A percentile compares a stretch with the other conserved stretches of the same genome.
Conservation (phyloP, 2,797 vertebrate genomes). For the Monodelphis domestica region DNA sequence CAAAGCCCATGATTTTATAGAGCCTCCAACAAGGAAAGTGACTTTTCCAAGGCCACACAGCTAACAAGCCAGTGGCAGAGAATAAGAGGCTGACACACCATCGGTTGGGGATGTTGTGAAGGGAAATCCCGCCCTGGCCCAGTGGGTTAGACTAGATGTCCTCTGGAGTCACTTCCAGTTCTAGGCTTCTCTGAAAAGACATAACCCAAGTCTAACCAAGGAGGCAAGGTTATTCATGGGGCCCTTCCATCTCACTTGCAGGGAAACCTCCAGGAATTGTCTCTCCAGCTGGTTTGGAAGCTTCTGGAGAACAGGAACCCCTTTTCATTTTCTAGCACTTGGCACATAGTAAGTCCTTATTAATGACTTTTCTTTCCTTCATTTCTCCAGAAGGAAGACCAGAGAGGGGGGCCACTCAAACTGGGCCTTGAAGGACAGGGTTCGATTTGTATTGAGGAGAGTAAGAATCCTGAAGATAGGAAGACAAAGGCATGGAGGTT, state of each 20-base stretch:
- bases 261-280: background rate
- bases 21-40: background rate
- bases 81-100: background rate
- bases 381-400: background rate
- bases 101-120: background rate
- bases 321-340: slow-evolving; percentile 19
- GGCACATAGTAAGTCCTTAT: slow-evolving; percentile 27
- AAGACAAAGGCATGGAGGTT: background rate
- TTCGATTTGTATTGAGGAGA: background rate
- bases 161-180: background rate
- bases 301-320: background rate
- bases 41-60: background rate
- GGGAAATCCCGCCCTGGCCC: background rate
- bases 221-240: background rate
- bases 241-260: background rate
- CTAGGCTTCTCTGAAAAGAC: background rate
- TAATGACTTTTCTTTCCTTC: background rate
- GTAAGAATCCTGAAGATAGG: background rate
- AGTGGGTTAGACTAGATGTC: background rate
- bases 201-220: background rate
- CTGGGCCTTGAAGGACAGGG: background rate
- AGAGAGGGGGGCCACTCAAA: background rate
- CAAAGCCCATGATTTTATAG: background rate
- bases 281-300: background rate
- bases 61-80: background rate